These are phyloP conservation scores for Tanaodytes sp. DNA, from an alignment of 2,888 invertebrate species.

Conservation along the genomic window DNA sequence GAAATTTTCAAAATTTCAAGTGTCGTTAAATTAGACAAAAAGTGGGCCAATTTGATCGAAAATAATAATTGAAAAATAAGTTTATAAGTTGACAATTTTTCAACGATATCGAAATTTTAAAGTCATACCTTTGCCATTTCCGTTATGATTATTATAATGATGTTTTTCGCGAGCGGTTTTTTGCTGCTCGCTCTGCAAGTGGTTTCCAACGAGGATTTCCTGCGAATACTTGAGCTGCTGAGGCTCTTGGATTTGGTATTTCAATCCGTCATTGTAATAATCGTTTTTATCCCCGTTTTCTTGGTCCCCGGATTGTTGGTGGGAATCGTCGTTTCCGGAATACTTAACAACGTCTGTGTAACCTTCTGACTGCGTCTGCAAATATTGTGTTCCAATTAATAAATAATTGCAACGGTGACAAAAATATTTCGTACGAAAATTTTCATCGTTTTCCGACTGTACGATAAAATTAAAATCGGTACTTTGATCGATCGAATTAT, in stretches of 20 bases:
- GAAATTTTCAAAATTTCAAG: no score
- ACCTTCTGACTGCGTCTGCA: constrained; percentile 53
- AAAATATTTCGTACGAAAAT: background rate
- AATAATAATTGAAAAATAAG: background rate
- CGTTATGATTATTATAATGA: constrained; percentile 60
- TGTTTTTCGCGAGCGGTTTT: constrained; percentile 63
- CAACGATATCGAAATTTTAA: background rate
- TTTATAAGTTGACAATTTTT: background rate
- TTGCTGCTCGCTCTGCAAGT: constrained; percentile 63
- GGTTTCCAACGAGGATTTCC: constrained; percentile 65
- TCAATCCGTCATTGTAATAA: constrained; percentile 52
- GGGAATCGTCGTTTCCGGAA: constrained; percentile 55
- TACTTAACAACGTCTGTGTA: constrained; percentile 60
- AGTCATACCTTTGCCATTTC: constrained; percentile 19
- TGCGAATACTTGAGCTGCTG: constrained; percentile 62
- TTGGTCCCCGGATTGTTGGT: constrained; percentile 56
- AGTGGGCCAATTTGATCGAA: background rate
- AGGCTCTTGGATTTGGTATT: constrained; percentile 29
- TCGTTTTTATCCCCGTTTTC: constrained; percentile 39
- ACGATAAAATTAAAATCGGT: no score
- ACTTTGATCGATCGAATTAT: no score
- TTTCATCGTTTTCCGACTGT: no score
- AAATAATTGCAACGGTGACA: background rate
- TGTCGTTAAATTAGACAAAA: no score
- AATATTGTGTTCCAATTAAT: no score